Percentiles rank a stretch among this genome's conserved stretches.
Evolutionary conservation across 1,140 invertebrate genomes (phyloP).

Genomic region (Neomicropteryx cornuta): DNA sequence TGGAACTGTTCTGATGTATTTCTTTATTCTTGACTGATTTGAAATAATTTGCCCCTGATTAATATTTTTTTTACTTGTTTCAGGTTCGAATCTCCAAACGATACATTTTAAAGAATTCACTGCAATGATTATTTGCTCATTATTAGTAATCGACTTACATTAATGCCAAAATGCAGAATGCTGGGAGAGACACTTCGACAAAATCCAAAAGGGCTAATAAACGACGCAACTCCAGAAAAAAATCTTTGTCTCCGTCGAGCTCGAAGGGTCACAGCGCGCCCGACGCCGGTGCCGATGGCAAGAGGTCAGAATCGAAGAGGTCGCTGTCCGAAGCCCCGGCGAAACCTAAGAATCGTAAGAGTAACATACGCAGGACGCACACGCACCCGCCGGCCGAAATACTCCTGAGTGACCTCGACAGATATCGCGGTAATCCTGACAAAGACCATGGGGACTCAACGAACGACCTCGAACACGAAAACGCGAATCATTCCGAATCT

Average conservation of each 20-base stretch:
- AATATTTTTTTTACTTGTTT: too few relatives aligned
- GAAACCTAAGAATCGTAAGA: constrained; percentile 36
- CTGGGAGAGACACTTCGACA: constrained; percentile 17
- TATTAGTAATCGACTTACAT: too few relatives aligned
- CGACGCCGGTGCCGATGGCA: constrained; percentile 24
- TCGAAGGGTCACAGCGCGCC: constrained; percentile 26
- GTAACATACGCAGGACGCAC: constrained; percentile 34
- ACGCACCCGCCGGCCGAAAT: constrained; percentile 29
- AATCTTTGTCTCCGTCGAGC: constrained; percentile 39
- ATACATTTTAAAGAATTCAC: too few relatives aligned
- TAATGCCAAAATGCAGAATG: constrained; percentile 25
- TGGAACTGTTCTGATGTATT: too few relatives aligned
- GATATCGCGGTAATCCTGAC: constrained; percentile 6
- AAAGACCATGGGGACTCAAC: constrained; percentile 14
- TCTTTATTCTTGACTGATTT: too few relatives aligned
- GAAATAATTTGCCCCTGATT: too few relatives aligned
- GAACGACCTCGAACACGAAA: too few relatives aligned
- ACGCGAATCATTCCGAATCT: too few relatives aligned
- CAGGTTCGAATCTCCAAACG: too few relatives aligned
- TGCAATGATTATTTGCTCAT: too few relatives aligned
- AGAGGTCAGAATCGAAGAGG: constrained; percentile 26
- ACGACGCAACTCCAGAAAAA: constrained; percentile 37
- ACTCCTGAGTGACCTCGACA: too few relatives aligned
- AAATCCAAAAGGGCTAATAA: constrained; percentile 34
- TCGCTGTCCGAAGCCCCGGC: constrained; percentile 37